phyloP scores from a whole-genome alignment of 2,113 vertebrate genomes.

The Gila orcuttii region DNA sequence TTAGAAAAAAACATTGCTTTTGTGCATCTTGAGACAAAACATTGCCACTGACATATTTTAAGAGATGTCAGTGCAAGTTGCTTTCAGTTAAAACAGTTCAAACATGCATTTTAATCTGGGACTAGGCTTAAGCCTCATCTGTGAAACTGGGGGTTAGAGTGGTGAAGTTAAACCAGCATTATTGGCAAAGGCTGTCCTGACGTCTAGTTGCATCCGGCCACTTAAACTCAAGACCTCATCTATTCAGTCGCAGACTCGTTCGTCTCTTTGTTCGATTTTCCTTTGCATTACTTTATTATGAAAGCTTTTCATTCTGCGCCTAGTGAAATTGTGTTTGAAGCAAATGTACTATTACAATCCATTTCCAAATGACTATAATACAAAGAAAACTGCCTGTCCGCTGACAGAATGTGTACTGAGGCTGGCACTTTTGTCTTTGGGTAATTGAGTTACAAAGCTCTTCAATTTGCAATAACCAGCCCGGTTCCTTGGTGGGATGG shows the following conservation, averaged over 20 bases:
- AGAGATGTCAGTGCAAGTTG: too few relatives aligned
- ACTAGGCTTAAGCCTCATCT: too few relatives aligned
- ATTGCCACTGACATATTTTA: too few relatives aligned
- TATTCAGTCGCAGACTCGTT: neutral
- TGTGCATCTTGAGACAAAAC: too few relatives aligned
- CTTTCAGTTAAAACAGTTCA: too few relatives aligned
- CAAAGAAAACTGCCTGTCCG: slow-evolving; percentile 5
- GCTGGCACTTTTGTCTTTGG: slow-evolving; percentile 46
- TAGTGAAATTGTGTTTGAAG: slow-evolving; percentile 15
- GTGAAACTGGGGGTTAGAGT: neutral
- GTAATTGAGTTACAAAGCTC: slow-evolving; percentile 52
- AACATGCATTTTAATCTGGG: too few relatives aligned
- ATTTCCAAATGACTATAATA: neutral
- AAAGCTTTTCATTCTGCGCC: slow-evolving; percentile 7
- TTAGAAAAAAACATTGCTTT: too few relatives aligned
- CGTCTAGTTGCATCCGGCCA: neutral
- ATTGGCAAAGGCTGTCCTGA: neutral
- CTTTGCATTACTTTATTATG: neutral
- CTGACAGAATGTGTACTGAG: neutral
- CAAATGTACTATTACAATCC: slow-evolving; percentile 15
- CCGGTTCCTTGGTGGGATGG: slow-evolving; percentile 26
- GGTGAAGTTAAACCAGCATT: neutral
- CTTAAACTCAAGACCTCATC: neutral
- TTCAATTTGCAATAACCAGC: slow-evolving; percentile 42
- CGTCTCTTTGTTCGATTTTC: neutral